Conservation (phyloP, 2,797 vertebrate species). For the Neoniphon sammara region DNA sequence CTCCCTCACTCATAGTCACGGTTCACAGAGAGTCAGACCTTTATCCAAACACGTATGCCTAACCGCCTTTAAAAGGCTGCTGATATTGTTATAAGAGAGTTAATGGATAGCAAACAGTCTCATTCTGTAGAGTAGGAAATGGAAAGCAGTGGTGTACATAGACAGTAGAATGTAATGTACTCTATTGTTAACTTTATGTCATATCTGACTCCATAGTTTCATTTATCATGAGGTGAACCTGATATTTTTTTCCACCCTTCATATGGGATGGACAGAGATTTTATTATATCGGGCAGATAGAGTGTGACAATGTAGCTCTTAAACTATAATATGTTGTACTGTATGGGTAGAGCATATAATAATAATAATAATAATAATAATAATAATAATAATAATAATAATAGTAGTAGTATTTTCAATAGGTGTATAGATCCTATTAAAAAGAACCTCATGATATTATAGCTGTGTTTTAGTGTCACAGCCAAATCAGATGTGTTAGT, state of each 20-base stretch:
- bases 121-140: slow-evolving; percentile 8
- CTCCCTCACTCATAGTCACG: not conserved
- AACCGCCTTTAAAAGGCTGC: slow-evolving; percentile 15
- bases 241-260: slow-evolving; percentile 8
- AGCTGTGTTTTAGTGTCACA: too few species aligned
- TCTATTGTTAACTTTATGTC: not conserved
- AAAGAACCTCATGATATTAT: too few species aligned
- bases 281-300: not conserved
- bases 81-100: not conserved
- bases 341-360: not conserved
- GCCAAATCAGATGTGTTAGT: too few species aligned
- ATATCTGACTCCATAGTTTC: not conserved
- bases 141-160: slow-evolving; percentile 13
- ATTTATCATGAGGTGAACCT: not conserved
- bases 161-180: not conserved
- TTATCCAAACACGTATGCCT: slow-evolving; percentile 28
- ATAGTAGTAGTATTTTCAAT: too few species aligned
- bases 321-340: not conserved
- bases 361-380: too few species aligned
- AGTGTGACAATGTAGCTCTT: not conserved
- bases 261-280: not conserved
- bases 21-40: slow-evolving; percentile 33
- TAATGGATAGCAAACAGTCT: not conserved
- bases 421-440: not conserved
- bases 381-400: too few species aligned